phyloP scores from a whole-genome alignment of 2,113 vertebrate genomes.

The Neotoma lepida region DNA sequence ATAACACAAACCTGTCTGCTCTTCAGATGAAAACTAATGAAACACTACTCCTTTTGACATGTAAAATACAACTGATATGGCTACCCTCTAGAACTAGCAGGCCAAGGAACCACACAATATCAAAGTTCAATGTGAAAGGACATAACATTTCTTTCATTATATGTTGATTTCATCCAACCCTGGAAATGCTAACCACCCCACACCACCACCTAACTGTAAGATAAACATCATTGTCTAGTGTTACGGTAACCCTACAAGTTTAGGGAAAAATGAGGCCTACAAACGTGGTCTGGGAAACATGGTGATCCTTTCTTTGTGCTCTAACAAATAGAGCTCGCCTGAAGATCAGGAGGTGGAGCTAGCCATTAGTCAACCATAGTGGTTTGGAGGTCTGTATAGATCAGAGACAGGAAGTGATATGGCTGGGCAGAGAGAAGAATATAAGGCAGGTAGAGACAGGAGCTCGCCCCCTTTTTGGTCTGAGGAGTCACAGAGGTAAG shows the following conservation, averaged over 20 bases:
- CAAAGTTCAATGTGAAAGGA: slow-evolving; percentile 59
- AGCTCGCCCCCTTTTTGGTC: no score
- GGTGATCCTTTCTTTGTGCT: no score
- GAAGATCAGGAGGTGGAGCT: no score
- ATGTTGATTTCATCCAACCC: slow-evolving; percentile 43
- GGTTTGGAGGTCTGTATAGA: no score
- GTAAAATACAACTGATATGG: slow-evolving; percentile 8
- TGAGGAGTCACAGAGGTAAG: no score
- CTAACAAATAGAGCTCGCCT: no score
- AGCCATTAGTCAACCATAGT: no score
- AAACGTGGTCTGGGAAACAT: neutral
- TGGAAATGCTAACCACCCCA: slow-evolving; percentile 1
- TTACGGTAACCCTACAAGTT: neutral
- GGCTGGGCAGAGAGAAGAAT: no score
- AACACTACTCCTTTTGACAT: slow-evolving; percentile 37
- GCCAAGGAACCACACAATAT: neutral
- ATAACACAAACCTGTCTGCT: neutral
- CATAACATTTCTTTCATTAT: neutral
- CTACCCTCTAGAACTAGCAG: neutral
- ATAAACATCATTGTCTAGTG: neutral
- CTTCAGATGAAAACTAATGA: slow-evolving; percentile 30
- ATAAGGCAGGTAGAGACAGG: no score
- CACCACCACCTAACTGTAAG: slow-evolving; percentile 3
- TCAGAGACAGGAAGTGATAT: no score
- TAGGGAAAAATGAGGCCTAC: slow-evolving; percentile 34